These are phyloP conservation scores for Eriosoma lanigerum DNA, from an alignment of 1,140 invertebrate species.

Conservation along the genomic window DNA sequence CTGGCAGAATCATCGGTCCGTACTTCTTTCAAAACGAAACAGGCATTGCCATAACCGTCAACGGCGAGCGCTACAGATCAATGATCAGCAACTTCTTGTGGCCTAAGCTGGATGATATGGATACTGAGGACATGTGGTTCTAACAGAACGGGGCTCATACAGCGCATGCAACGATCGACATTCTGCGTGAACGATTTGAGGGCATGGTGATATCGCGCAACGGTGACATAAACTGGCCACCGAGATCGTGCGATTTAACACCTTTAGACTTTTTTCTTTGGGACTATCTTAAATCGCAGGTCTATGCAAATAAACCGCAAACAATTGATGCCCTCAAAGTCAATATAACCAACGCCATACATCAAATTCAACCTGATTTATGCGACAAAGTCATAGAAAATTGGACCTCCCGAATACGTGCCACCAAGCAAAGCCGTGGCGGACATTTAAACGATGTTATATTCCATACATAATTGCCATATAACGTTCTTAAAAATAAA, in stretches of 20 bases:
- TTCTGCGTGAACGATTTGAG: not conserved
- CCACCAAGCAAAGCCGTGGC: not conserved
- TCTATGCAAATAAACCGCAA: not conserved
- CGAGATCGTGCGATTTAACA: not conserved
- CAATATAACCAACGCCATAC: not conserved
- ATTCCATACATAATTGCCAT: not conserved
- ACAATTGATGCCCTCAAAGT: conserved; percentile 6
- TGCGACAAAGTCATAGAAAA: not conserved
- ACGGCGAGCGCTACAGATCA: no score
- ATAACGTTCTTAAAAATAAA: no score
- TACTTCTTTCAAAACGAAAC: no score
- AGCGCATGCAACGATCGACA: not conserved
- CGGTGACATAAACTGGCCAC: not conserved
- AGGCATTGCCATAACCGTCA: no score
- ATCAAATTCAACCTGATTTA: not conserved
- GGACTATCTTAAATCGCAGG: not conserved
- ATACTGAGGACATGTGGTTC: no score
- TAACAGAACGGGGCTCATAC: no score
- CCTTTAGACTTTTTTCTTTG: not conserved
- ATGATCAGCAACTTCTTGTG: no score
- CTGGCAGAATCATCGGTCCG: no score
- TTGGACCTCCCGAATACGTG: not conserved
- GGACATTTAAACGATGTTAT: not conserved
- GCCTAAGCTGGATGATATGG: no score
- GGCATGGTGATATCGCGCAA: conserved; percentile 8